Percentiles rank a stretch among this genome's conserved stretches.
These are phyloP conservation scores for Notoglanidium macrostoma DNA, from an alignment of 2,797 vertebrate species.

Conservation along the genomic window DNA sequence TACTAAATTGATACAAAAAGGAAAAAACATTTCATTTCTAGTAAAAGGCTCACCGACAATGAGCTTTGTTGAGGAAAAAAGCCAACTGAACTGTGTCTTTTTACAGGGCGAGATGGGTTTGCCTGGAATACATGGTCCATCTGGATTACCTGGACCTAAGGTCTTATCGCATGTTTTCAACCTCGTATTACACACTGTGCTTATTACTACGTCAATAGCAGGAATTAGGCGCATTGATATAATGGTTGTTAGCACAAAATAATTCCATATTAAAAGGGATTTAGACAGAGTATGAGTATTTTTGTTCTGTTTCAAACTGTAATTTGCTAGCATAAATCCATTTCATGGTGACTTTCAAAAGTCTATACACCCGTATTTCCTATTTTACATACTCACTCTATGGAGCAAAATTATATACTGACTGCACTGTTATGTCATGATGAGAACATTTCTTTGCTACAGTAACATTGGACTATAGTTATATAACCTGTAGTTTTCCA, in stretches of 20 bases:
- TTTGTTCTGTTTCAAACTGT: not conserved
- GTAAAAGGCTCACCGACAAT: not conserved
- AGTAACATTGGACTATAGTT: too few relatives aligned
- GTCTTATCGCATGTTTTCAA: constrained; percentile 67
- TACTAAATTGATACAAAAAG: not conserved
- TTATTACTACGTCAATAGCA: not conserved
- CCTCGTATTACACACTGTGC: not conserved
- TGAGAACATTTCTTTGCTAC: not conserved
- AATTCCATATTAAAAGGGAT: not conserved
- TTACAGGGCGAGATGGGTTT: constrained; percentile 85
- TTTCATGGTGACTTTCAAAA: not conserved
- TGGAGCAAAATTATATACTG: not conserved
- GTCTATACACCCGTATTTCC: not conserved
- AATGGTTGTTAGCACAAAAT: not conserved
- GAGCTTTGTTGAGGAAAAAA: not conserved
- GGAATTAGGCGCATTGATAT: constrained; percentile 1
- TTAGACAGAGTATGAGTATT: not conserved
- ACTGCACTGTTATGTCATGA: too few relatives aligned
- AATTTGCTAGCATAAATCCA: not conserved
- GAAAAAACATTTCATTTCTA: not conserved
- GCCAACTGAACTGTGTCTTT: not conserved
- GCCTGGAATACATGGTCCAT: constrained; percentile 79
- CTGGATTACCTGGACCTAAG: constrained; percentile 83
- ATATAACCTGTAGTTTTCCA: not conserved
- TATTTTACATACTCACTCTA: not conserved